Evolutionary conservation across 2,888 invertebrate genomes (phyloP).

Genomic region (Netelia inedita): DNA sequence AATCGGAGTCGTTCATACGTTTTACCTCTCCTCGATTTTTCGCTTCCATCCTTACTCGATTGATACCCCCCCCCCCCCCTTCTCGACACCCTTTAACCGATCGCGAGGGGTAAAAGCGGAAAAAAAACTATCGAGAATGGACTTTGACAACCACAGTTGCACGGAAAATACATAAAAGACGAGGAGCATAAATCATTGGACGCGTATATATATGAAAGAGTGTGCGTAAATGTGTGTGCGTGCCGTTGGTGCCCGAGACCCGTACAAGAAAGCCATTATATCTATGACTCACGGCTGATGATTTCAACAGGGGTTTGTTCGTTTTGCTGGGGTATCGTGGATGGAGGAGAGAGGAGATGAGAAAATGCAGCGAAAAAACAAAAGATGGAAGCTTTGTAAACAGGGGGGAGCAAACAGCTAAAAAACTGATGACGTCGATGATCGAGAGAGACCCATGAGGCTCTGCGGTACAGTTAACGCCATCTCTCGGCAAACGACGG

Average conservation of each 20-base stretch:
- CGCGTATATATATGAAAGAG: neutral
- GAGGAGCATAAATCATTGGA: constrained; percentile 82
- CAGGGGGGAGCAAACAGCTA: constrained; percentile 38
- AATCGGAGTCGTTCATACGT: constrained; percentile 68
- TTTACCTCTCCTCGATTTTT: constrained; percentile 72
- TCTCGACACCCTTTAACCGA: constrained; percentile 66
- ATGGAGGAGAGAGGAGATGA: constrained; percentile 1
- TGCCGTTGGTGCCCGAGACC: constrained; percentile 63
- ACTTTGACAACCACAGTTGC: constrained; percentile 71
- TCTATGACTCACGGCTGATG: constrained; percentile 79
- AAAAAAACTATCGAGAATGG: constrained; percentile 69
- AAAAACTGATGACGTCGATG: no score
- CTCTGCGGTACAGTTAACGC: no score
- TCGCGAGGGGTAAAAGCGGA: constrained; percentile 80
- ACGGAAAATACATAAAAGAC: constrained; percentile 82
- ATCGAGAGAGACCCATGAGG: no score
- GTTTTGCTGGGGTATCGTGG: constrained; percentile 62
- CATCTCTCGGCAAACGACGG: no score
- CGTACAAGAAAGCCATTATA: constrained; percentile 80
- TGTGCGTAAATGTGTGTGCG: constrained; percentile 59
- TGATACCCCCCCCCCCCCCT: constrained; percentile 65
- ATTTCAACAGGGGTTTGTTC: constrained; percentile 56
- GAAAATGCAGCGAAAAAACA: constrained; percentile 37
- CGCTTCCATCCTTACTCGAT: constrained; percentile 62
- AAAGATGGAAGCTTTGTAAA: constrained; percentile 40